A percentile compares a stretch with the other conserved stretches of the same genome.
These are phyloP conservation scores for Boloria euphrosyne DNA, from an alignment of 2,888 invertebrate species.

Conservation along the genomic window DNA sequence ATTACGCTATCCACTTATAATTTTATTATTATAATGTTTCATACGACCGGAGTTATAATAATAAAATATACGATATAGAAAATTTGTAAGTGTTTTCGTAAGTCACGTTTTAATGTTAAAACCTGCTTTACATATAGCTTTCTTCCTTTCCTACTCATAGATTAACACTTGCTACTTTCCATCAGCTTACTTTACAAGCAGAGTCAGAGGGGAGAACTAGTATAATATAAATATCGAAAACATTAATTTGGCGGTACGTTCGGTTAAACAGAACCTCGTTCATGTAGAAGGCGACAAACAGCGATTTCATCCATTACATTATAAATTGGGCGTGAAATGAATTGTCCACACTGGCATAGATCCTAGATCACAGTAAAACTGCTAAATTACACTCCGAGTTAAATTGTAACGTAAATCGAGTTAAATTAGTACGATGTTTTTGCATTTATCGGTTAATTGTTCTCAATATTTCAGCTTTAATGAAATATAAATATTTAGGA, in stretches of 20 bases:
- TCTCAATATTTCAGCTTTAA: background rate
- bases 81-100: no score
- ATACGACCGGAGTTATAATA: no score
- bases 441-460: constrained; percentile 18
- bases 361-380: constrained; percentile 26
- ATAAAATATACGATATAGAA: no score
- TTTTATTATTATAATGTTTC: no score
- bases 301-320: constrained; percentile 24
- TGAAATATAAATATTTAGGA: background rate
- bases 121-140: no score
- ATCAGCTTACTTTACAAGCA: no score
- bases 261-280: background rate
- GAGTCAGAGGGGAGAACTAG: background rate
- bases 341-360: constrained; percentile 22
- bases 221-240: background rate
- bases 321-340: constrained; percentile 32
- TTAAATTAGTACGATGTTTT: constrained; percentile 23
- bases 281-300: constrained; percentile 6
- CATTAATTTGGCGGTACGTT: background rate
- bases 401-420: constrained; percentile 23
- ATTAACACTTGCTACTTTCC: no score
- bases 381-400: constrained; percentile 14
- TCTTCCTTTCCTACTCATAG: no score
- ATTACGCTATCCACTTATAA: no score
- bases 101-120: no score